These are phyloP conservation scores for Chamaea fasciata DNA, from an alignment of 2,113 vertebrate species.

Conservation along the genomic window DNA sequence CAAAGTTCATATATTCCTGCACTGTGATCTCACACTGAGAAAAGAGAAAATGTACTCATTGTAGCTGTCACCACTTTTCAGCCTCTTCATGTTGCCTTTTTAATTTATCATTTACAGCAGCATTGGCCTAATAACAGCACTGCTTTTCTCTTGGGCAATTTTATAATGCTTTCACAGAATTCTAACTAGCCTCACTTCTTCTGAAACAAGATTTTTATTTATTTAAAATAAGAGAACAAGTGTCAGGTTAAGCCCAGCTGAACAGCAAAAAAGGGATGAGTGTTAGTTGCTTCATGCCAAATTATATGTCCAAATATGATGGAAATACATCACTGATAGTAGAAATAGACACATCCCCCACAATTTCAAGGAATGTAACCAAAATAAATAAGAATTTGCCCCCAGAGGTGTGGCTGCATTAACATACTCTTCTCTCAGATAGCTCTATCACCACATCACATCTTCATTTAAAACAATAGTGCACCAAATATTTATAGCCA, in stretches of 20 bases:
- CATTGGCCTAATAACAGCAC: conserved; percentile 24
- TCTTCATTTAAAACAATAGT: not conserved
- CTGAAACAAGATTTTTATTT: not conserved
- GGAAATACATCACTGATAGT: not conserved
- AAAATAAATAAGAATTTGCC: not conserved
- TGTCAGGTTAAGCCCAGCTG: not conserved
- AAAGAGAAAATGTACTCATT: conserved; percentile 37
- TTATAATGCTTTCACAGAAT: not conserved
- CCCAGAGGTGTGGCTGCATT: not conserved
- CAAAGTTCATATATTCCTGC: conserved; percentile 34
- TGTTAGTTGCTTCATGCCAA: not conserved
- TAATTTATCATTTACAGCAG: conserved; percentile 54
- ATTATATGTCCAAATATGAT: not conserved
- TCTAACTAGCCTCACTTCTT: not conserved
- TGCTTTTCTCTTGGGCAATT: not conserved
- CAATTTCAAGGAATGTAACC: not conserved
- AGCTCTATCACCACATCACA: not conserved
- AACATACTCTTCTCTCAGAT: not conserved
- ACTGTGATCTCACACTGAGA: conserved; percentile 47
- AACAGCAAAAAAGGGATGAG: not conserved
- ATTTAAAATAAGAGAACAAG: not conserved
- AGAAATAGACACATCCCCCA: not conserved
- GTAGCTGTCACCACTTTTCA: conserved; percentile 53
- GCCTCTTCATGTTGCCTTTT: conserved; percentile 37
- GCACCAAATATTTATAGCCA: not conserved